phyloP scores from a whole-genome alignment of 1,140 invertebrate species.

The Andrena cerasifolii region DNA sequence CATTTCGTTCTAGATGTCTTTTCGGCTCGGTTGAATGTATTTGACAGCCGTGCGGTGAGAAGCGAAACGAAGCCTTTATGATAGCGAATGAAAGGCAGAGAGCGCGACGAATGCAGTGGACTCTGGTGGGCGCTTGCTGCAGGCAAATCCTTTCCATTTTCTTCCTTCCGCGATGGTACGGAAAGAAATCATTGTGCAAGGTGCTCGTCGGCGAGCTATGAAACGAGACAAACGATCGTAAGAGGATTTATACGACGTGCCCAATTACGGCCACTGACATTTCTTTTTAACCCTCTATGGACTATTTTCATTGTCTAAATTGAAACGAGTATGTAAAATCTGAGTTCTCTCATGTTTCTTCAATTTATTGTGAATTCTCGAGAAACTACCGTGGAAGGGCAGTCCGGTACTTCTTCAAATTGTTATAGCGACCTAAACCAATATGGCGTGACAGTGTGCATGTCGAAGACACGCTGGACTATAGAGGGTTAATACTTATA shows the following conservation, averaged over 20 bases:
- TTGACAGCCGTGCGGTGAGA: constrained; percentile 4
- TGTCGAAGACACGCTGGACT: not conserved
- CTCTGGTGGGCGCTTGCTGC: not conserved
- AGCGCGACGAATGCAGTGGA: constrained; percentile 4
- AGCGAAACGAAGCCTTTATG: not conserved
- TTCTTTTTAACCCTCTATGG: constrained; percentile 47
- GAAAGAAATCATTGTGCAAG: constrained; percentile 36
- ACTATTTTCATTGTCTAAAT: not conserved
- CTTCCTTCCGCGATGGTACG: constrained; percentile 64
- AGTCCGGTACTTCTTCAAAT: not conserved
- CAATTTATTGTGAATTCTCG: too few species aligned
- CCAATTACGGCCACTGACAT: constrained; percentile 39
- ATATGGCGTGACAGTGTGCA: too few species aligned
- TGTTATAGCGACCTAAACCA: not conserved
- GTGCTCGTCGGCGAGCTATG: constrained; percentile 11
- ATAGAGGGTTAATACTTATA: constrained; percentile 29
- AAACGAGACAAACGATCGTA: constrained; percentile 35
- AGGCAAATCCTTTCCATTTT: constrained; percentile 57
- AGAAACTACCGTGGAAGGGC: too few species aligned
- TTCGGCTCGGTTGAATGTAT: not conserved
- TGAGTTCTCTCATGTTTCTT: too few species aligned
- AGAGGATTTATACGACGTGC: constrained; percentile 30
- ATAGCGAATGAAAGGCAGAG: not conserved
- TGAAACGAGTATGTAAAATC: too few species aligned
- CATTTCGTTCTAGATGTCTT: constrained; percentile 29